Conservation (phyloP, 2,113 vertebrate genomes). For the Raja brachyura region DNA sequence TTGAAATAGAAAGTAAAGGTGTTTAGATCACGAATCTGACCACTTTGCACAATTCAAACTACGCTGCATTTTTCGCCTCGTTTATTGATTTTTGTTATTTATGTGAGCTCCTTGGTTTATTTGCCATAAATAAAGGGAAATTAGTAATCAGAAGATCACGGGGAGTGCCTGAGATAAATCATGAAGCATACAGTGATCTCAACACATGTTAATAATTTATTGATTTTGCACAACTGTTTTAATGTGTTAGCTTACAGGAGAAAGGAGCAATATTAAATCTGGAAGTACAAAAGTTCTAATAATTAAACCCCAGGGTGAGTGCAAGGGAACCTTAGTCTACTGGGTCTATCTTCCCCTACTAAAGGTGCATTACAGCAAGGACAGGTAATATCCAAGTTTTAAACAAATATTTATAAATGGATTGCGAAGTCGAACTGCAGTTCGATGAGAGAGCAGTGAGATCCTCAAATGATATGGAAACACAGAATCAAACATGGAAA, state of each 20-base stretch:
- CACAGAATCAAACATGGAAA: too few relatives aligned
- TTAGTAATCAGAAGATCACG: constrained; percentile 28
- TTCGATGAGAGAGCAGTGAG: background rate
- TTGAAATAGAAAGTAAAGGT: constrained; percentile 21
- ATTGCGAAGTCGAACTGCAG: too few relatives aligned
- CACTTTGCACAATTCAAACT: constrained; percentile 28
- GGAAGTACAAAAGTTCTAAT: background rate
- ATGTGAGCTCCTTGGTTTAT: constrained; percentile 30
- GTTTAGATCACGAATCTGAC: constrained; percentile 22
- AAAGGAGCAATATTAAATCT: background rate
- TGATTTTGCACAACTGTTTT: constrained; percentile 12
- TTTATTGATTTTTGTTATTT: constrained; percentile 36
- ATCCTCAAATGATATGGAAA: background rate
- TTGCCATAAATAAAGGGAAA: constrained; percentile 26
- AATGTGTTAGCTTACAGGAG: background rate
- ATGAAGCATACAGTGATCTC: constrained; percentile 4
- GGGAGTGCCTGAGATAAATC: background rate
- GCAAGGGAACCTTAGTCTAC: background rate
- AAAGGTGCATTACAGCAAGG: background rate
- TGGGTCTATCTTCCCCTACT: background rate
- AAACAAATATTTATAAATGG: background rate
- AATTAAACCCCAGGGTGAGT: background rate
- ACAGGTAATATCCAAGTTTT: background rate
- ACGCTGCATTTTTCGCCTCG: background rate
- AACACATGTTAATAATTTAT: constrained; percentile 29